These are phyloP conservation scores for Sarcophaga variegata DNA, from an alignment of 2,888 invertebrate genomes.

Conservation along the genomic window DNA sequence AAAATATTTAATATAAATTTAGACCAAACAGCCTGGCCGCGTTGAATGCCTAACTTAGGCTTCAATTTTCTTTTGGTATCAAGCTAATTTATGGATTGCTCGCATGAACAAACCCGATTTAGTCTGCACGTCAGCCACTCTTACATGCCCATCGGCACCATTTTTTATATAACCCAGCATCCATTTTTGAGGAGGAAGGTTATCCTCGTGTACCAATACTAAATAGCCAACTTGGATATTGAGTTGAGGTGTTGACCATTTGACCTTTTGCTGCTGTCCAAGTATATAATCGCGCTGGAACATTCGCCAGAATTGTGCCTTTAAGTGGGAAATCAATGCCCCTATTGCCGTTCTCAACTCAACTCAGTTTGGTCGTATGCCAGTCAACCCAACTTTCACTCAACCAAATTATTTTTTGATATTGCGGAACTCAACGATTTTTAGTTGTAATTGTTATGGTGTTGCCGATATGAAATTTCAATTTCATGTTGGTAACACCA, in stretches of 20 bases:
- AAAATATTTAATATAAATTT: background rate
- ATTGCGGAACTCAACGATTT: too few species aligned
- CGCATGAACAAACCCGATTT: background rate
- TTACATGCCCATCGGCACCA: constrained; percentile 14
- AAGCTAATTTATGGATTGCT: constrained; percentile 32
- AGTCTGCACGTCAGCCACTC: constrained; percentile 9
- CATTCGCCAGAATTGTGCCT: constrained; percentile 19
- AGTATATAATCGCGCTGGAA: constrained; percentile 16
- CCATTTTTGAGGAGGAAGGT: constrained; percentile 20
- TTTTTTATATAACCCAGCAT: background rate
- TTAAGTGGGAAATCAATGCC: background rate
- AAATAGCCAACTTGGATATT: constrained; percentile 16
- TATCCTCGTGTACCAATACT: constrained; percentile 26
- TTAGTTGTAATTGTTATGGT: too few species aligned
- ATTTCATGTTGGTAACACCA: too few species aligned
- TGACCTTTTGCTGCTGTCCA: background rate
- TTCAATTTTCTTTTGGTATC: constrained; percentile 29
- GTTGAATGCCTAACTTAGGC: constrained; percentile 25
- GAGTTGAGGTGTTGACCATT: constrained; percentile 11
- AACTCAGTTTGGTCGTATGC: too few species aligned
- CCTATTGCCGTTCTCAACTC: too few species aligned
- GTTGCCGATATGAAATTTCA: too few species aligned
- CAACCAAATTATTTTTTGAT: too few species aligned
- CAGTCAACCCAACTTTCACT: too few species aligned
- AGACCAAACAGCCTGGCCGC: constrained; percentile 11